These are phyloP conservation scores for Eleutherodactylus coqui DNA, from an alignment of 2,797 vertebrate genomes.

Conservation along the genomic window DNA sequence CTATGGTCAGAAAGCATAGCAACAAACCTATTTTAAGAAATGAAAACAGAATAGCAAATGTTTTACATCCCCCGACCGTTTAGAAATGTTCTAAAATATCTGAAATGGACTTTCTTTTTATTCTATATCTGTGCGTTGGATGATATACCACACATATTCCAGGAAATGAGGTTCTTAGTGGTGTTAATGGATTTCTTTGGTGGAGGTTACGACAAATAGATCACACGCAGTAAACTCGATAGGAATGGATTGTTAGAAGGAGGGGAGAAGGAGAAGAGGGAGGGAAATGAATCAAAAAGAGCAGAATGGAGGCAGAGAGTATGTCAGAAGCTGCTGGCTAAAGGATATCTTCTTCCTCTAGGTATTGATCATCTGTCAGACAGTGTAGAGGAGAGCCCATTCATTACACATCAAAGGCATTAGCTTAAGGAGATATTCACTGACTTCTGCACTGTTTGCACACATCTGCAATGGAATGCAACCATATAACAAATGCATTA, in stretches of 20 bases:
- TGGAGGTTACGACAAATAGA: conserved; percentile 60
- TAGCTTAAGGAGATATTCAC: background rate
- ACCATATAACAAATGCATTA: background rate
- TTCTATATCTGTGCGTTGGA: conserved; percentile 22
- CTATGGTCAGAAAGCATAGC: background rate
- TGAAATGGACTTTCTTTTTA: background rate
- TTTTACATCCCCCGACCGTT: background rate
- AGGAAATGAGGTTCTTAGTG: conserved; percentile 62
- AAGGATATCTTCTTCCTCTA: conserved; percentile 64
- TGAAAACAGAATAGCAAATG: background rate
- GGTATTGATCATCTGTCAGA: conserved; percentile 64
- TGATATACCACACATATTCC: conserved; percentile 53
- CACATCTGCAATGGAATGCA: background rate
- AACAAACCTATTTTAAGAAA: background rate
- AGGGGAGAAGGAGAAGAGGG: conserved; percentile 11
- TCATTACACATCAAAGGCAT: conserved; percentile 36
- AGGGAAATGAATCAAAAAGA: conserved; percentile 42
- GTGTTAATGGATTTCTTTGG: conserved; percentile 61
- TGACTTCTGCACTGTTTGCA: background rate
- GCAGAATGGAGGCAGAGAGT: conserved; percentile 21
- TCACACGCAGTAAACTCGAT: conserved; percentile 55
- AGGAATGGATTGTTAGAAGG: conserved; percentile 57
- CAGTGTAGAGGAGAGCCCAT: conserved; percentile 22
- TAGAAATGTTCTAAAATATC: background rate
- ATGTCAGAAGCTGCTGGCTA: conserved; percentile 48